These are phyloP conservation scores for Diglossa cyanea DNA, from an alignment of 2,797 vertebrate genomes.

Conservation along the genomic window DNA sequence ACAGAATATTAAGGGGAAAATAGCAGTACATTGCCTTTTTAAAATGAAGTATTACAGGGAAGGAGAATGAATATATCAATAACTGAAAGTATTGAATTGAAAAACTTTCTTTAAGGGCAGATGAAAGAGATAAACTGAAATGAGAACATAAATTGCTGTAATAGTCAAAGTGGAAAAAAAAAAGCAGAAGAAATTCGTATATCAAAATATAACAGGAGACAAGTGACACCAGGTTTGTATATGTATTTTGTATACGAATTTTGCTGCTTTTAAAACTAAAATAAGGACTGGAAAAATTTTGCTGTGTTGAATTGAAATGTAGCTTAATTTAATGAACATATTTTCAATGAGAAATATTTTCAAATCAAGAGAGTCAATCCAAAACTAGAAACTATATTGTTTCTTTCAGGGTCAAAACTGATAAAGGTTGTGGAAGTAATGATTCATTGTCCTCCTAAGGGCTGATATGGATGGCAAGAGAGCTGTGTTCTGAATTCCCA, in stretches of 20 bases:
- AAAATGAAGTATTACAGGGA: background rate
- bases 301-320: background rate
- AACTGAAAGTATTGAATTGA: background rate
- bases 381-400: background rate
- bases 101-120: slow-evolving; percentile 5
- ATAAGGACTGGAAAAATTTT: background rate
- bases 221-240: background rate
- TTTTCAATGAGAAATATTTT: background rate
- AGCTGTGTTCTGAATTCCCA: background rate
- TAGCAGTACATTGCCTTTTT: background rate
- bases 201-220: background rate
- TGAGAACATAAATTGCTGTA: background rate
- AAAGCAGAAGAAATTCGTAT: background rate
- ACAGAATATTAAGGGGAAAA: background rate
- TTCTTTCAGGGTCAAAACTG: background rate
- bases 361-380: background rate
- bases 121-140: slow-evolving; percentile 25
- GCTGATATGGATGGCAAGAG: background rate
- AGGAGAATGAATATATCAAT: background rate
- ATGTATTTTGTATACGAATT: background rate
- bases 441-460: background rate
- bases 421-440: background rate
- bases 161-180: background rate
- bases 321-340: background rate
- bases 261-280: background rate